phyloP scores from a whole-genome alignment of 2,113 vertebrate genomes.

The Nesoenas mayeri region DNA sequence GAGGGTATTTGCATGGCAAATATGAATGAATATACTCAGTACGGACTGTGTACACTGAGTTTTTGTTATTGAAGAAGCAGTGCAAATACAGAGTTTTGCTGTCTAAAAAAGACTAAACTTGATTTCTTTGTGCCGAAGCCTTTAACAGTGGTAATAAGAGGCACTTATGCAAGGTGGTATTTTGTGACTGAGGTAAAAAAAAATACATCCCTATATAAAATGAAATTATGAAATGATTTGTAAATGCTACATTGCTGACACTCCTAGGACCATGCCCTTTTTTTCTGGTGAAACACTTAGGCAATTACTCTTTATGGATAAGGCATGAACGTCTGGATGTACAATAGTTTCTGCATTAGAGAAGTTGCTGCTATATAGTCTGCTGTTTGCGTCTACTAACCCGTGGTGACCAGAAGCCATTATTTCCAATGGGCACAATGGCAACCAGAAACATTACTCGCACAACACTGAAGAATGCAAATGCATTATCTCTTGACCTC shows the following conservation, averaged over 20 bases:
- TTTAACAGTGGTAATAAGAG: conserved; percentile 35
- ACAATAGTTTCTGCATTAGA: conserved; percentile 63
- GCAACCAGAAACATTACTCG: conserved; percentile 64
- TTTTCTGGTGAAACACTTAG: conserved; percentile 44
- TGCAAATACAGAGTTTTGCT: neutral
- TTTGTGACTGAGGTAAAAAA: conserved; percentile 61
- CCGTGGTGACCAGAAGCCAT: conserved; percentile 67
- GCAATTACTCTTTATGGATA: conserved; percentile 30
- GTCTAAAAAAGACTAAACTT: conserved; percentile 48
- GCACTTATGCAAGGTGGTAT: conserved; percentile 42
- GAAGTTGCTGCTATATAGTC: conserved; percentile 49
- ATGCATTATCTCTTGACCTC: conserved; percentile 76
- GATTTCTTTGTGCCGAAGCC: conserved; percentile 29
- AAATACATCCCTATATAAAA: conserved; percentile 41
- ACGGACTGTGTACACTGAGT: neutral
- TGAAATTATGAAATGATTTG: conserved; percentile 57
- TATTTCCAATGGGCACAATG: conserved; percentile 73
- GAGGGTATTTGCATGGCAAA: neutral
- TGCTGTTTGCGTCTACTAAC: conserved; percentile 56
- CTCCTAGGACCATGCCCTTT: conserved; percentile 34
- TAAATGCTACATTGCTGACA: conserved; percentile 58
- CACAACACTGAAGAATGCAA: conserved; percentile 48
- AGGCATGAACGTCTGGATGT: neutral
- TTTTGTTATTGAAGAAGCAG: conserved; percentile 49
- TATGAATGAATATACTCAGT: neutral